Base-by-base conservation (phyloP, 2,113 vertebrate genomes). In the Rhinolophus ferrumequinum region DNA sequence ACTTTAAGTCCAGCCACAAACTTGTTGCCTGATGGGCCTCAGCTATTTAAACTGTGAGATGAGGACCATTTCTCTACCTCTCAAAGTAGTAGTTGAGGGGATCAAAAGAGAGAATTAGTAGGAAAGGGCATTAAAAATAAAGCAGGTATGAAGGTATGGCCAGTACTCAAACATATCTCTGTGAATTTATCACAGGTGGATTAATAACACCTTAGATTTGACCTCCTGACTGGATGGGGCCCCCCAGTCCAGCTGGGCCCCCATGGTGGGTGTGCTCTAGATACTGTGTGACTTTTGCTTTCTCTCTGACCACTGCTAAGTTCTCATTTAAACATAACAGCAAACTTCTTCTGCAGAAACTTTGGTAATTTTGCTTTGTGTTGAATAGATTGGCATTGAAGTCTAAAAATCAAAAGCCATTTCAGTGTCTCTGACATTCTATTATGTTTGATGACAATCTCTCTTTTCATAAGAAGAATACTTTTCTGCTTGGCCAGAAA, bases 401-500 rank as follows among this genome's bases (percentile, higher is more conserved):
- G 69, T 69, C 90, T 56, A 33, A 2, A 50, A 85, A 38, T 81
- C 60, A 96, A 93, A 86, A 88, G 75, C 83, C 0, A 44, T 83
- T 96, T 97, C 83, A 86, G 41, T 28, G 69, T 38, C 54, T 95
- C 84, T 90, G 70, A 13, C 47, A 60, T 93, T 88, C 70, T 73
- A 47, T 80, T 93, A 44, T 92, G 24, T 47, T 58, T 62, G 72
- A 18, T 90, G 92, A 41, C 76, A 93, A 33, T 28, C 66, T 95
- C 79, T 77, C 35, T 83, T 47, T 92, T 64, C 50, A 76, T 93
- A 69, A 70, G 86, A 93, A 89, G 82, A 90, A 62, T 93, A 81
- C 62, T 80, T 58, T 62, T 96, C 73, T 98, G 4, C 83, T 50
- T 90, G 41, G 64, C 26, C 89, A 93, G 82, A 96, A 82, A 91